Conservation (phyloP, 53 echinoderm and acorn worm species). For the Antedon mediterranea region DNA sequence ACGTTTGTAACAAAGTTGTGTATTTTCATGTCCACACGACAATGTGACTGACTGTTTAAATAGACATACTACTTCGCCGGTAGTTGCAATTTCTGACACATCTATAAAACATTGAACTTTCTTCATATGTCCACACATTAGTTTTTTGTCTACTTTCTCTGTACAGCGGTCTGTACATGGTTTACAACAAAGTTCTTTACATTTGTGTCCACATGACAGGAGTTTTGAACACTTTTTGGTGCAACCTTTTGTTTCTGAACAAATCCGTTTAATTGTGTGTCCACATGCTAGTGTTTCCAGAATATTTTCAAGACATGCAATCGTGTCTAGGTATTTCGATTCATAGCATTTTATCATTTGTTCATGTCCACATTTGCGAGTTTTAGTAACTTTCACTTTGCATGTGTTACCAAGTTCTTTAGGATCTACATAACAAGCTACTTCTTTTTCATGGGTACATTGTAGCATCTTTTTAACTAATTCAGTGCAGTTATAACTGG, state of each 20-base stretch:
- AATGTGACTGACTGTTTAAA: conserved; percentile 30
- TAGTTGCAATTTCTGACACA: conserved; percentile 4
- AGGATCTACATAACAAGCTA: no score
- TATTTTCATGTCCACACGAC: conserved; percentile 44
- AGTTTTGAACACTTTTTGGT: no score
- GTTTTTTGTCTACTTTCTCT: conserved; percentile 15
- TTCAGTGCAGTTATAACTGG: conserved; percentile 26
- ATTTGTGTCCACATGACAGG: no score
- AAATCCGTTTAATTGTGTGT: conserved; percentile 5
- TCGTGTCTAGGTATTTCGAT: not conserved
- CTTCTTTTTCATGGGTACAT: no score
- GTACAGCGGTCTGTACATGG: no score
- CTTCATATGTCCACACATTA: conserved; percentile 42
- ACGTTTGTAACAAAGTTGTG: conserved; percentile 27
- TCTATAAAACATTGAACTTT: conserved; percentile 14
- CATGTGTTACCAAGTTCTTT: no score
- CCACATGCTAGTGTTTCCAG: conserved; percentile 23
- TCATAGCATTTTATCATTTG: conserved; percentile 37
- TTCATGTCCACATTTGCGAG: conserved; percentile 46
- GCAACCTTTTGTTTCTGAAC: no score
- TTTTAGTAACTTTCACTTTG: not conserved
- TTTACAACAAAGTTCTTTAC: conserved; percentile 41
- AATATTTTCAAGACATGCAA: no score
- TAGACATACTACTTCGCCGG: conserved; percentile 3
- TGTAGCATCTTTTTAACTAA: conserved; percentile 3